Evolutionary conservation across 2,888 invertebrate species (phyloP).

Genomic region (Caenorhabditis macrosperma): DNA sequence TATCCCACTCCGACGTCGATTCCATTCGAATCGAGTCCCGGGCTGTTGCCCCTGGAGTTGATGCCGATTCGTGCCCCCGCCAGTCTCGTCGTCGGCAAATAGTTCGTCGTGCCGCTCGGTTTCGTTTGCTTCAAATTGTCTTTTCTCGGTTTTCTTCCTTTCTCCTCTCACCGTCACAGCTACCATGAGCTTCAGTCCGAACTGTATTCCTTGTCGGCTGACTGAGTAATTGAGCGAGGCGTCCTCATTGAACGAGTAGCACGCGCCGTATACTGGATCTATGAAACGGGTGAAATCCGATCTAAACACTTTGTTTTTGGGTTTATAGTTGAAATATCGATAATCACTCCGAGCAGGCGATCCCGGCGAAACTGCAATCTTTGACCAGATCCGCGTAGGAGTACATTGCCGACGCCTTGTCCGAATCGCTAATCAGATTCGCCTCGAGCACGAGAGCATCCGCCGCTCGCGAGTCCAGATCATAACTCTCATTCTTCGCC

Average conservation of each 20-base stretch:
- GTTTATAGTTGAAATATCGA: background rate
- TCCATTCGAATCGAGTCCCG: conserved; percentile 61
- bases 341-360: conserved; percentile 50
- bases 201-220: conserved; percentile 66
- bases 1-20: conserved; percentile 68
- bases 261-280: conserved; percentile 68
- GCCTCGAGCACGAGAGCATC: conserved; percentile 60
- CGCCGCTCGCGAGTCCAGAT: conserved; percentile 47
- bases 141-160: background rate
- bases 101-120: conserved; percentile 41
- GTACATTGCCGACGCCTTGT: conserved; percentile 56
- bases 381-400: conserved; percentile 61
- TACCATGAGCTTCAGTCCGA: conserved; percentile 63
- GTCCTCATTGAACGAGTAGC: conserved; percentile 68
- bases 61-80: conserved; percentile 61
- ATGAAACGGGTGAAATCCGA: conserved; percentile 61
- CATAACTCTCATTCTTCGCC: conserved; percentile 43
- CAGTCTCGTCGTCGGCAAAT: conserved; percentile 59
- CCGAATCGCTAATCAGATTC: conserved; percentile 34
- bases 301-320: conserved; percentile 17
- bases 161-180: conserved; percentile 56
- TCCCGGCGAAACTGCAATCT: conserved; percentile 67
- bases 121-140: conserved; percentile 51
- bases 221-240: conserved; percentile 52
- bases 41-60: conserved; percentile 38